Evolutionary conservation across 1,140 invertebrate species (phyloP), one percentile per base, ranked within the genome.

Genomic region (Rhyacophila brunnea): DNA sequence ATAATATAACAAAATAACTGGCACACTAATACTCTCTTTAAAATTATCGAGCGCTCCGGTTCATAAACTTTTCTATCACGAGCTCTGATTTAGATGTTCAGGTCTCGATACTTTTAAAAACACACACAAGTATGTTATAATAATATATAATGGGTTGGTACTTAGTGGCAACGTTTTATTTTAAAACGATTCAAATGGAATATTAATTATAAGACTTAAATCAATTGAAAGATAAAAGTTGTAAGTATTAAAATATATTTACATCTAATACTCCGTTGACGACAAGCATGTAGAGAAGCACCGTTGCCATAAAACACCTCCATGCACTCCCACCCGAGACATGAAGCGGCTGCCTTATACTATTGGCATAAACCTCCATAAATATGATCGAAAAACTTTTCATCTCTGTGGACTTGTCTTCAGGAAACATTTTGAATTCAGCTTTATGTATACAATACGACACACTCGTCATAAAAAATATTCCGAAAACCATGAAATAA

Each of bases 221-320:
- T n/a, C n/a, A n/a, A n/a, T n/a, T n/a, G n/a, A n/a, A n/a, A 36
- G 38, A 49, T 49, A 49, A 1, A 34, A 32, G 35, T 49, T 11
- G 35, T 36, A 49, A 13, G 14, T 19, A 11, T 44, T 19, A 13
- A 47, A 4, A n/a, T 32, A n/a, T 32, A 19, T 49, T 15, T 36
- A 49, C 47, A 28, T 49, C 47, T 11, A 49, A 13, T 17, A 18
- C 47, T 11, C 14, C 50, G n/a, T 28, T 28, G 6, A 52, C 23
- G 9, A 52, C 19, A 1, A 52, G 7, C 14, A 11, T 20, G 32
- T 43, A 52, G 3, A 52, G 13, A 11, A 42, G 15, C 15, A 44
- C 19, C n/a, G 38, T 15, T 11, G 38, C 38, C 17, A 23, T 28
- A 23, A 52, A 52, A 52, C 17, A 23, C 28, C 11, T 52, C 50